phyloP scores from a whole-genome alignment of 2,797 vertebrate species.

The Gymnothorax reevesii region DNA sequence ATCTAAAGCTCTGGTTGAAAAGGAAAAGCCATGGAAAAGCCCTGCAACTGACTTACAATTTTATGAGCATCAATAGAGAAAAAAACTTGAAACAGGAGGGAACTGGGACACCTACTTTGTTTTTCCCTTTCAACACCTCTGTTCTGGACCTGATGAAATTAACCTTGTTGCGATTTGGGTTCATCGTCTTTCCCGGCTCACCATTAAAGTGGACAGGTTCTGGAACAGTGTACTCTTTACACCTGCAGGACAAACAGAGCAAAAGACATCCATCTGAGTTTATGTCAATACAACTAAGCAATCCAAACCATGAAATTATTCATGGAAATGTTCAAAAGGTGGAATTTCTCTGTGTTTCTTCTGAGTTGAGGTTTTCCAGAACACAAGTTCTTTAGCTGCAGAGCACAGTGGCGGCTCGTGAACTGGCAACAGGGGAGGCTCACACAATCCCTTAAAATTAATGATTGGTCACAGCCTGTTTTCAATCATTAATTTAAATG shows the following conservation, averaged over 20 bases:
- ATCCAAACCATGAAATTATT: not conserved
- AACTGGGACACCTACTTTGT: slow-evolving; percentile 71
- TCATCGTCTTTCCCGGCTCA: not conserved
- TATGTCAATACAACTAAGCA: not conserved
- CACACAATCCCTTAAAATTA: too few relatives aligned
- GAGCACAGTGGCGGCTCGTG: too few relatives aligned
- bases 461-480: too few relatives aligned
- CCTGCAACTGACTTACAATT: slow-evolving; percentile 14
- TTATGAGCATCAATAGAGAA: not conserved
- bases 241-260: slow-evolving; percentile 59
- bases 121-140: slow-evolving; percentile 66
- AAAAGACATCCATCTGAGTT: not conserved
- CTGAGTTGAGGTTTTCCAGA: too few relatives aligned
- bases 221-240: slow-evolving; percentile 39
- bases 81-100: not conserved
- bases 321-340: not conserved
- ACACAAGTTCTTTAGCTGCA: too few relatives aligned
- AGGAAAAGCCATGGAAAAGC: slow-evolving; percentile 18
- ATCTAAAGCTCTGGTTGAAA: not conserved
- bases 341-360: too few relatives aligned
- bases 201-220: slow-evolving; percentile 46
- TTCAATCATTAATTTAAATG: too few relatives aligned
- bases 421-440: too few relatives aligned
- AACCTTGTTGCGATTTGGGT: slow-evolving; percentile 67
- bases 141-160: slow-evolving; percentile 60